Percentiles rank a stretch among this genome's conserved stretches.
phyloP scores from a whole-genome alignment of 2,888 invertebrate species.

The Marronus borbonicus region DNA sequence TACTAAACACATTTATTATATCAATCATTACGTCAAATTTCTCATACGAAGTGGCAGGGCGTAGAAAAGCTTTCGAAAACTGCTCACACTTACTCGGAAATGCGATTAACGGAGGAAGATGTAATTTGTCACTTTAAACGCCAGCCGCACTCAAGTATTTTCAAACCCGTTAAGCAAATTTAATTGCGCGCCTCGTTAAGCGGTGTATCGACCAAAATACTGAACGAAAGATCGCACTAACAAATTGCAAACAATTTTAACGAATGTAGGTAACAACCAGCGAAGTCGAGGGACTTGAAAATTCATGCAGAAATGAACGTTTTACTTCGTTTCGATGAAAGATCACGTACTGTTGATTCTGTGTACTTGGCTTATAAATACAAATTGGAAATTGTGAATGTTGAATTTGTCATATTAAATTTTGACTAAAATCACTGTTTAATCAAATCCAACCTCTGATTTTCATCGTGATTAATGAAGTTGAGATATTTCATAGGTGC shows the following conservation, averaged over 20 bases:
- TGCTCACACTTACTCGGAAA: neutral
- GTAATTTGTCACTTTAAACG: constrained; percentile 23
- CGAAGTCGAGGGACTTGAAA: neutral
- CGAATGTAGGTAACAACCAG: neutral
- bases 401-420: too few species aligned
- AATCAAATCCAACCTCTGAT: too few species aligned
- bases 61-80: constrained; percentile 1
- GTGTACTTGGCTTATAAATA: too few species aligned
- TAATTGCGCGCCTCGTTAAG: constrained; percentile 23
- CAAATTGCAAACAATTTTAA: constrained; percentile 10
- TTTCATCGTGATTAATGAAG: too few species aligned
- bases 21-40: constrained; percentile 4
- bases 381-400: too few species aligned
- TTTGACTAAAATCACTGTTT: too few species aligned
- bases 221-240: neutral
- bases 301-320: neutral
- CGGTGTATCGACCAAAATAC: constrained; percentile 6
- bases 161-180: neutral
- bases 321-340: neutral
- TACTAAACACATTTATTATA: neutral
- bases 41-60: neutral
- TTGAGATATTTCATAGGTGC: too few species aligned
- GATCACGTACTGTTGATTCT: too few species aligned
- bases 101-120: neutral
- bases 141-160: neutral